A percentile compares a stretch with the other conserved stretches of the same genome.
Evolutionary conservation across 2,888 invertebrate species (phyloP).

Genomic region (Podabrus alpinus): DNA sequence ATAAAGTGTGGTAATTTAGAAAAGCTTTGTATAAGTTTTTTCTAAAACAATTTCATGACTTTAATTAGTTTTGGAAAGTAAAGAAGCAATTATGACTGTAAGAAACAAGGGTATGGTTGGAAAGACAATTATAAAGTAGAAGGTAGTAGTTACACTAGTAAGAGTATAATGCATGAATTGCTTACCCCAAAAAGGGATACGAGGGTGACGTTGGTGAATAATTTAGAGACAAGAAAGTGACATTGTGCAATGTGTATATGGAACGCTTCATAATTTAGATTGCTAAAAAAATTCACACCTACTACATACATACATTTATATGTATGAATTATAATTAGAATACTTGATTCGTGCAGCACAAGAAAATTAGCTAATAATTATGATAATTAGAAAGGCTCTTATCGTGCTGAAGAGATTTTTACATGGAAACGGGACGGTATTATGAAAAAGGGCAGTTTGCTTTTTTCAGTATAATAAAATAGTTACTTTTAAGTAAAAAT

Average conservation of each 20-base stretch:
- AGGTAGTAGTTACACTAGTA: background rate
- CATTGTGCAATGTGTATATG: background rate
- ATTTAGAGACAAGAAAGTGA: background rate
- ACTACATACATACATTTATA: background rate
- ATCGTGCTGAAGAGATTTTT: background rate
- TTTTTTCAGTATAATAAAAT: background rate
- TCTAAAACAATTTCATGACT: background rate
- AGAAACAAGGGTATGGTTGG: background rate
- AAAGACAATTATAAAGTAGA: background rate
- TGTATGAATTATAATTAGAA: background rate
- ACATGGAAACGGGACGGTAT: background rate
- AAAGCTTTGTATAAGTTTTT: background rate
- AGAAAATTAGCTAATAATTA: background rate
- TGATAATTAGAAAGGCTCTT: background rate
- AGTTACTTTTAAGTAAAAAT: background rate
- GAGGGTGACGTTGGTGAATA: background rate
- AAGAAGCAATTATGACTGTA: background rate
- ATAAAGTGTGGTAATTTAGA: background rate
- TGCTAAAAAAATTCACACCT: background rate
- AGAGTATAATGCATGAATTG: background rate
- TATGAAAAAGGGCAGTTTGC: background rate
- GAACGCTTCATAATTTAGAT: background rate
- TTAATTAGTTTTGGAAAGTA: background rate
- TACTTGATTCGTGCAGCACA: background rate
- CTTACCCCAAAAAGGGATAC: background rate